Conservation (phyloP, 2,797 vertebrate species). For the Parotocinclus haroldoi region DNA sequence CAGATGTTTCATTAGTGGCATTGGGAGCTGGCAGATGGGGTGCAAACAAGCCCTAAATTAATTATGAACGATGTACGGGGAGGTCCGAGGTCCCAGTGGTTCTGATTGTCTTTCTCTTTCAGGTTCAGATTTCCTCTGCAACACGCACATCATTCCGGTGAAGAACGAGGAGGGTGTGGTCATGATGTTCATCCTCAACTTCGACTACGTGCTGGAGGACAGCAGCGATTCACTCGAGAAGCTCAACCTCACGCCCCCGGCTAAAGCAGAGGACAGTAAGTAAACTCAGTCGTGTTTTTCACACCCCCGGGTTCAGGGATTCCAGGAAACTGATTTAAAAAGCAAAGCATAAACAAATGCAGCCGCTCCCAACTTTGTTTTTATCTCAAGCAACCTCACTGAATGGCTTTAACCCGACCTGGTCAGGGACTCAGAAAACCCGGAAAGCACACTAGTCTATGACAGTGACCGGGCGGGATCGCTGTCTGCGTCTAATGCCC, state of each 20-base stretch:
- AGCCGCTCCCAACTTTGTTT: slow-evolving; percentile 1
- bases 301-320: no score
- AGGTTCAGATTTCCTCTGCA: slow-evolving; percentile 96
- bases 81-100: slow-evolving; percentile 16
- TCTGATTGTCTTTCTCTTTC: slow-evolving; percentile 20
- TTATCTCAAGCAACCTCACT: no score
- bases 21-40: slow-evolving; percentile 15
- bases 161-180: slow-evolving; percentile 97
- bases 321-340: no score
- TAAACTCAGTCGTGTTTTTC: slow-evolving; percentile 30
- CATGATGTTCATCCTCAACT: slow-evolving; percentile 99
- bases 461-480: no score
- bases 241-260: slow-evolving; percentile 82
- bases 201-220: slow-evolving; percentile 86
- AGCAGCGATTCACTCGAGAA: slow-evolving; percentile 83
- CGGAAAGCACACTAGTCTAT: no score
- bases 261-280: slow-evolving; percentile 93
- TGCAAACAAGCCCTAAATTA: slow-evolving; percentile 11
- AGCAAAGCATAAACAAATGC: no score
- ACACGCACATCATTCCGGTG: slow-evolving; percentile 94
- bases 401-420: no score
- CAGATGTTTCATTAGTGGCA: no score
- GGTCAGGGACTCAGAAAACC: no score
- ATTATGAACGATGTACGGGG: slow-evolving; percentile 18
- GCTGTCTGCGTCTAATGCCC: no score